Evolutionary conservation across 2,888 invertebrate species (phyloP).

Genomic region (Ligdia adustata): DNA sequence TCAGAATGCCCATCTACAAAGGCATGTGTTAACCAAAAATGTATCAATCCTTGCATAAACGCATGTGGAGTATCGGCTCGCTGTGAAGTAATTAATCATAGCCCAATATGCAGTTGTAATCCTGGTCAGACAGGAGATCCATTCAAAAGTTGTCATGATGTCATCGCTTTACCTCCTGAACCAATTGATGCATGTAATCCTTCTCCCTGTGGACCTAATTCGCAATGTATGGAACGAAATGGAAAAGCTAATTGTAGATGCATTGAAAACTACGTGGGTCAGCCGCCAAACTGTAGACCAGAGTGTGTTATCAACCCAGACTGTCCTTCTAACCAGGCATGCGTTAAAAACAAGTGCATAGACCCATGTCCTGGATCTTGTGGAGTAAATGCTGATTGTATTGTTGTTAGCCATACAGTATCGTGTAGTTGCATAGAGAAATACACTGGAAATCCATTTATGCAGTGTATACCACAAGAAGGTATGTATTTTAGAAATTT

Average conservation of each 20-base stretch:
- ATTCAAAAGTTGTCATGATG: conserved; percentile 88
- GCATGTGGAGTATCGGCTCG: conserved; percentile 91
- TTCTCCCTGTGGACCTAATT: conserved; percentile 93
- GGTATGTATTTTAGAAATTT: conserved; percentile 64
- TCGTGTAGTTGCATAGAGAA: conserved; percentile 91
- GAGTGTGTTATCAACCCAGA: conserved; percentile 93
- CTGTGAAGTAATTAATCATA: conserved; percentile 93
- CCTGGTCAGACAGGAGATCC: conserved; percentile 91
- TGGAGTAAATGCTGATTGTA: conserved; percentile 91
- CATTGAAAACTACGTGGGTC: conserved; percentile 89
- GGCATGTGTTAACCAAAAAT: conserved; percentile 93
- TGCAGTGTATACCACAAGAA: conserved; percentile 87
- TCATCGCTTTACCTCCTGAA: conserved; percentile 61
- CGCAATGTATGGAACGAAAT: conserved; percentile 87
- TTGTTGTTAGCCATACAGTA: conserved; percentile 91
- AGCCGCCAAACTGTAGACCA: conserved; percentile 92
- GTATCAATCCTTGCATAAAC: conserved; percentile 92
- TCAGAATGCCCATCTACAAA: conserved; percentile 92
- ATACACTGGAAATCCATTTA: conserved; percentile 92
- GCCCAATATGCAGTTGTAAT: conserved; percentile 93
- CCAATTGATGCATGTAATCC: conserved; percentile 87
- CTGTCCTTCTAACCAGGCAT: conserved; percentile 90
- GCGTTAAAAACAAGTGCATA: conserved; percentile 91
- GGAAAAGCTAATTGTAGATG: conserved; percentile 90
- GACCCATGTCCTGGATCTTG: conserved; percentile 94